Evolutionary conservation across 2,888 invertebrate species (phyloP), one percentile per base, ranked within the genome.

Genomic region (Noctua fimbriata): DNA sequence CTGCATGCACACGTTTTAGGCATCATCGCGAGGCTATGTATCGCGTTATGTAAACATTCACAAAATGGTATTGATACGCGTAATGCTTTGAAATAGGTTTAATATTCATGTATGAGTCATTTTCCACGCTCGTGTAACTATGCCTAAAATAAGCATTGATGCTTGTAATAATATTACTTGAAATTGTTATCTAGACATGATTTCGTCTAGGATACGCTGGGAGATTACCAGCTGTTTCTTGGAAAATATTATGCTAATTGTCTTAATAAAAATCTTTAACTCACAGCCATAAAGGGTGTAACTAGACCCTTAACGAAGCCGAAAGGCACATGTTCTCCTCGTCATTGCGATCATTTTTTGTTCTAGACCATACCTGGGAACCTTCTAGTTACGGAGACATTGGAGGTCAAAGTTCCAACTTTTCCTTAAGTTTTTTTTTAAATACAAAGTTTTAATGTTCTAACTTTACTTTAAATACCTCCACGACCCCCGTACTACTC

Each of bases 101-200:
- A 71, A 87, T 82, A 84, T 86, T 79, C 83, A 82, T 78, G 76
- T 78, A 79, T 77, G 88, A 87, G 70, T 28, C 86, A 87, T 82
- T 82, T 69, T 24, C 74, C 65, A 66, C 81, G 82, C 83, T 67
- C 86, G 78, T 84, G 85, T 84, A 84, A 85, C 78, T 78, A 82
- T 84, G 77, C 78, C 82, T 86, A 77, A 91, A 87, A 84, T 84
- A 85, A 87, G 73, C 87, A 82, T 84, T 87, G 79, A 83, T 79
- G 77, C 81, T 88, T 63, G 73, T 83, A 79, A 87, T 91, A 87
- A 88, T 89, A 90, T 90, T 89, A 87, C 88, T 82, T 81, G 81
- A 80, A 86, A 79, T 78, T 79, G 79, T 86, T 86, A 82, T 32
- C 36, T 41, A 79, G 67, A 77, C 70, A 78, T 83, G 75, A 69